These are phyloP conservation scores for Merodon equestris DNA, from an alignment of 2,888 invertebrate species.

Conservation along the genomic window DNA sequence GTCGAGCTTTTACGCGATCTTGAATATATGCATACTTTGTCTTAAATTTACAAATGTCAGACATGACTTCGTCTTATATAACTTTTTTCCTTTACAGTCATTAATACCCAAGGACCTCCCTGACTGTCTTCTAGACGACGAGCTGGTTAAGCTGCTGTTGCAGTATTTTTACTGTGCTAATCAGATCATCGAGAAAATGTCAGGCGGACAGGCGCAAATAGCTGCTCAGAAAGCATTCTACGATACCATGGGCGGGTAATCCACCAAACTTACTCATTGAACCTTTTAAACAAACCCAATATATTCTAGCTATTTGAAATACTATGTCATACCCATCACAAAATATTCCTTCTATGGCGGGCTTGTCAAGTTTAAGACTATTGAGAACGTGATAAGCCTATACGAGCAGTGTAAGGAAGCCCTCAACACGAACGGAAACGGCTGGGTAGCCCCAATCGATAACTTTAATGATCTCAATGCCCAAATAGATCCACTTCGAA, in stretches of 20 bases:
- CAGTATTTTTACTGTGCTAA: conserved; percentile 76
- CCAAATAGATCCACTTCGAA: conserved; percentile 71
- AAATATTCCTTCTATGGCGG: conserved; percentile 77
- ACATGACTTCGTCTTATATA: too few relatives aligned
- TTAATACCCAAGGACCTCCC: conserved; percentile 75
- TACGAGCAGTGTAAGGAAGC: conserved; percentile 73
- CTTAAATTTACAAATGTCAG: too few relatives aligned
- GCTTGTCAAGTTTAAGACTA: conserved; percentile 71
- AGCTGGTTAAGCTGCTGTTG: conserved; percentile 73
- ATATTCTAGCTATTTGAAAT: conserved; percentile 72
- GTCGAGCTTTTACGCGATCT: too few relatives aligned
- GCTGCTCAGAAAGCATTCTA: conserved; percentile 74
- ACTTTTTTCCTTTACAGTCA: conserved; percentile 65
- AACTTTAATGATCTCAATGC: conserved; percentile 71
- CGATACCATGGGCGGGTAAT: conserved; percentile 76
- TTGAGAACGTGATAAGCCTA: conserved; percentile 72
- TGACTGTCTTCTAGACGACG: conserved; percentile 72
- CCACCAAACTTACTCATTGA: not conserved
- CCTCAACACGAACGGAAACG: conserved; percentile 78
- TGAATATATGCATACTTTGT: too few relatives aligned
- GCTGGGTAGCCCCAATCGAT: conserved; percentile 73
- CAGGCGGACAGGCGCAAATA: conserved; percentile 66
- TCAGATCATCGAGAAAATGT: conserved; percentile 72
- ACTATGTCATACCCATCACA: conserved; percentile 74
- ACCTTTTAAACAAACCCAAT: not conserved